Percentiles rank a stretch among this genome's conserved stretches.
These are phyloP conservation scores for Pogonus chalceus DNA, from an alignment of 1,140 invertebrate genomes.

Conservation along the genomic window DNA sequence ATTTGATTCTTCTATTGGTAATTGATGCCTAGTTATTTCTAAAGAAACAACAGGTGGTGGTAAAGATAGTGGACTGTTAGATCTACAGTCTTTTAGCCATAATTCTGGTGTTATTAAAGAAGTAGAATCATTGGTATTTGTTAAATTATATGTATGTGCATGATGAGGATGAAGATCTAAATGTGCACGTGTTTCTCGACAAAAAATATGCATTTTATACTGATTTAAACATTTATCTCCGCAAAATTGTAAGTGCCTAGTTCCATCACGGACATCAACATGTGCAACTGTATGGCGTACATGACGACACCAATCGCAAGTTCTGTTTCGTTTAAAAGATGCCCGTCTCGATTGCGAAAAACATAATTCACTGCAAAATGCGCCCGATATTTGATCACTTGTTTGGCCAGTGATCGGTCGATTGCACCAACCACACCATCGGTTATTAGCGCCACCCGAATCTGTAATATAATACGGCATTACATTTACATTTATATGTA, in stretches of 20 bases:
- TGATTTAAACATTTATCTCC: conserved; percentile 89
- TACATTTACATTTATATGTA: too few species aligned
- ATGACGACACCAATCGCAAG: conserved; percentile 89
- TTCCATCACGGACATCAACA: conserved; percentile 76
- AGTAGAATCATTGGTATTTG: conserved; percentile 12
- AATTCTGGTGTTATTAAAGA: conserved; percentile 77
- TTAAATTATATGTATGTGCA: conserved; percentile 21
- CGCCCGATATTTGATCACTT: conserved; percentile 40
- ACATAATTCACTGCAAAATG: conserved; percentile 79
- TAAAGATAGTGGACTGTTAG: conserved; percentile 45
- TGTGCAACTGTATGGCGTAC: conserved; percentile 84
- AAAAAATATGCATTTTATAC: conserved; percentile 94
- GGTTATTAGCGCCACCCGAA: not conserved
- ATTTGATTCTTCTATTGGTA: conserved; percentile 16
- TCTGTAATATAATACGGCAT: not conserved
- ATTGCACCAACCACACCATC: conserved; percentile 30
- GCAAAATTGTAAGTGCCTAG: conserved; percentile 69
- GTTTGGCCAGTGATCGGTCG: conserved; percentile 27
- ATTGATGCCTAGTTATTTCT: conserved; percentile 27
- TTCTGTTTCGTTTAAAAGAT: conserved; percentile 81
- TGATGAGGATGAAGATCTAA: conserved; percentile 71
- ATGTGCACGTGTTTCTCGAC: conserved; percentile 80
- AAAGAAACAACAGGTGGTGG: conserved; percentile 32
- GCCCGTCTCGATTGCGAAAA: conserved; percentile 79
- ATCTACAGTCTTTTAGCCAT: conserved; percentile 69